Evolutionary conservation across 1,140 invertebrate genomes (phyloP), one percentile per base, ranked within the genome.

Genomic region (Acromyrmex heyeri): DNA sequence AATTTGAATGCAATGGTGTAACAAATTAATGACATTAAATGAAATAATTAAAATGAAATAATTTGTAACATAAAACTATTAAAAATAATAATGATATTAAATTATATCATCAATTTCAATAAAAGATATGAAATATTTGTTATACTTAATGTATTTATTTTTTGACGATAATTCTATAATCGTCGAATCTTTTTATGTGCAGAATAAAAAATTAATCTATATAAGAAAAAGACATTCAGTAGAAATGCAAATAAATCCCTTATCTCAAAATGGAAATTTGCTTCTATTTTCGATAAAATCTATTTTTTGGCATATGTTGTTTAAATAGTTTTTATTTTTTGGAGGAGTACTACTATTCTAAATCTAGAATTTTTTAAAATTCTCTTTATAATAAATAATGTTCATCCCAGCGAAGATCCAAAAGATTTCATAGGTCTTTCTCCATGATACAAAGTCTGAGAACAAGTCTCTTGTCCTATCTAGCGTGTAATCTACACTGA

Each of bases 401-500:
- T 77, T 27, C 14, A 62, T 18, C 12, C 7, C 10, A 12, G 21
- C 5, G 2, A 18, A 44, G 10, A 0, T 61, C 5, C 5, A 62
- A 62, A 77, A n/a, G n/a, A 34, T 2, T 76, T 16, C 38, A 44
- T 44, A 44, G 10, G n/a, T 76, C 38, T 34, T 62, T 64, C 16
- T 78, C 1, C 7, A 18, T 21, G 27, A 53, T 16, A 2, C n/a
- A 34, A 67, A 34, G 27, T 55, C 12, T 7, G 14, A 79, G 27
- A 78, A 6, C 73, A 44, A 61, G 14, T 53, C n/a, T 1, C 48
- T 34, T 65, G 12, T 79, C 27, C 14, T 7, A 3, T 34, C 27
- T 79, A 79, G 7, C 18, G 14, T 79, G 34, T 67, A 79, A 69
- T 38, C 30, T 61, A 67, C 16, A 34, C 30, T 77, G 4, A 38